Conservation (phyloP, 2,888 invertebrate genomes). For the Diachrysia chrysitis region DNA sequence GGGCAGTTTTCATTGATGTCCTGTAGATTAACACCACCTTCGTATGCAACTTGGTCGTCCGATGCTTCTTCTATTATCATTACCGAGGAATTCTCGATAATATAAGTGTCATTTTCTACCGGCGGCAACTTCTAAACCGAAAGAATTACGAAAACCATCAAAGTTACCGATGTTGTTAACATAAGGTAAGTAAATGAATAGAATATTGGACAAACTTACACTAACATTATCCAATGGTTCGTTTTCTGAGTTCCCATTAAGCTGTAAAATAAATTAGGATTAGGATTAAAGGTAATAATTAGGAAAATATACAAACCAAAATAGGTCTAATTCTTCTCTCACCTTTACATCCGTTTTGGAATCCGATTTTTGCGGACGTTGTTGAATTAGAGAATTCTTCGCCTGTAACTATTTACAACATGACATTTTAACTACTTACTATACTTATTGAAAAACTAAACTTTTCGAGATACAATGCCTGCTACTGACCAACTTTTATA, state of each 20-base stretch:
- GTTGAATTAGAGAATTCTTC: constrained; percentile 39
- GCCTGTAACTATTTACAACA: constrained; percentile 38
- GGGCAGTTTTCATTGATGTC: constrained; percentile 50
- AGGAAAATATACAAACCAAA: background rate
- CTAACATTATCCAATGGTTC: constrained; percentile 41
- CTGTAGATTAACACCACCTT: constrained; percentile 35
- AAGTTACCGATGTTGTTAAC: too few species aligned
- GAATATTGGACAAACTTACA: constrained; percentile 13
- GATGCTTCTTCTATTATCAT: constrained; percentile 31
- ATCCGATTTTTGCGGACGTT: constrained; percentile 49
- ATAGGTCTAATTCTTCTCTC: constrained; percentile 8
- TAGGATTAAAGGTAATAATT: background rate
- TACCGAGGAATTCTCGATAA: constrained; percentile 30
- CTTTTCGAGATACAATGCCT: background rate
- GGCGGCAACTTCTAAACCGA: constrained; percentile 26
- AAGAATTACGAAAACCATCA: background rate
- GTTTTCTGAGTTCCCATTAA: constrained; percentile 31
- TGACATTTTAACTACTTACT: background rate
- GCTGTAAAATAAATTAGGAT: constrained; percentile 23
- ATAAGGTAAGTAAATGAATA: background rate
- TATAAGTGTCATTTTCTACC: constrained; percentile 36
- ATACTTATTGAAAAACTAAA: background rate
- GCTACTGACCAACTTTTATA: background rate
- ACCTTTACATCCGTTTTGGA: constrained; percentile 56
- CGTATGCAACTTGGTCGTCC: constrained; percentile 28